These are phyloP conservation scores for Malurus leucopterus DNA, from an alignment of 2,797 vertebrate genomes.

Conservation along the genomic window DNA sequence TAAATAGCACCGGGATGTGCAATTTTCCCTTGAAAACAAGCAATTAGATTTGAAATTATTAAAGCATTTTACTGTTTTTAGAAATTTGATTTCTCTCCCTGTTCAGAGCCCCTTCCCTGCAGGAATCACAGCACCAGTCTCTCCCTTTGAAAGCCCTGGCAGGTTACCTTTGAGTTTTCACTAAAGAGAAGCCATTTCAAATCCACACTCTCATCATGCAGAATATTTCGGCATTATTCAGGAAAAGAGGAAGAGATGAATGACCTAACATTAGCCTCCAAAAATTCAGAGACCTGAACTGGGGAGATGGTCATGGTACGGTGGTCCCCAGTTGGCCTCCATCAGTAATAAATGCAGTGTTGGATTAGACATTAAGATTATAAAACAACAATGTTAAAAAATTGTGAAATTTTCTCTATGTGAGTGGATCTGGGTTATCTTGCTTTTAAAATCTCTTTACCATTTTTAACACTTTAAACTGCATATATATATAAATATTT, in stretches of 20 bases:
- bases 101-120: neutral
- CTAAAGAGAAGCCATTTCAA: neutral
- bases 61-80: neutral
- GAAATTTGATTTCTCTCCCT: neutral
- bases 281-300: neutral
- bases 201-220: neutral
- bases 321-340: neutral
- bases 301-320: rapidly evolving
- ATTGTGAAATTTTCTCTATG: neutral
- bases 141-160: neutral
- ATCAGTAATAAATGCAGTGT: rapidly evolving
- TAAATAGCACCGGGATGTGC: neutral
- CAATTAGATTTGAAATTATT: neutral
- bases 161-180: neutral
- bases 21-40: neutral
- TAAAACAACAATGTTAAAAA: neutral
- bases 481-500: neutral
- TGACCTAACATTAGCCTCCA: neutral
- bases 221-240: neutral
- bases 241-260: neutral
- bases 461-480: neutral
- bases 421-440: neutral
- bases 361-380: neutral
- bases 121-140: neutral
- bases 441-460: neutral